These are phyloP conservation scores for Piezodorus guildinii DNA, from an alignment of 1,140 invertebrate species.

Conservation along the genomic window DNA sequence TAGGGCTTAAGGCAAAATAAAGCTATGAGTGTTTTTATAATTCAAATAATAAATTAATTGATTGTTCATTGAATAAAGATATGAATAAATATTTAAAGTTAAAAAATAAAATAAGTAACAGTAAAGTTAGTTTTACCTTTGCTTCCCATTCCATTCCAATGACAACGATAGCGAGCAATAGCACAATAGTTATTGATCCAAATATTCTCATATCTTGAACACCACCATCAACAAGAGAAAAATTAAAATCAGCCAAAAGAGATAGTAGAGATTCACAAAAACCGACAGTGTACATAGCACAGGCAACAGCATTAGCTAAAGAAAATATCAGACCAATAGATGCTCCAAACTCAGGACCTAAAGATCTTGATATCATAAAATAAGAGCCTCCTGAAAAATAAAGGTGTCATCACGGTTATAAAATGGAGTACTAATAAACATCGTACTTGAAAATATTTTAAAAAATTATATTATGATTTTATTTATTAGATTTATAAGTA, in stretches of 20 bases:
- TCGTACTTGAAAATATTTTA: too few species aligned
- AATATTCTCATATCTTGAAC: constrained; percentile 46
- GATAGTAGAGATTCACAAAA: constrained; percentile 85
- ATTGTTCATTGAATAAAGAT: too few species aligned
- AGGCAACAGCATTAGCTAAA: constrained; percentile 90
- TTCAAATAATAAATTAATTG: not conserved
- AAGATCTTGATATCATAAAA: constrained; percentile 91
- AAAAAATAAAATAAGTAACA: not conserved
- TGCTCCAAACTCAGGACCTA: constrained; percentile 94
- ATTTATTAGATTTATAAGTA: too few species aligned
- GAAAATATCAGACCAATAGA: constrained; percentile 77
- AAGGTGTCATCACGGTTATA: too few species aligned
- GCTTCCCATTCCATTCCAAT: constrained; percentile 87
- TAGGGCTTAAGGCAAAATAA: not conserved
- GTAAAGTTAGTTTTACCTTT: constrained; percentile 54
- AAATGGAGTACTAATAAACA: too few species aligned
- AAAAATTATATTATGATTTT: too few species aligned
- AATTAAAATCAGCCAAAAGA: constrained; percentile 41
- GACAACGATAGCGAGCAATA: constrained; percentile 67
- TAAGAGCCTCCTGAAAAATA: constrained; percentile 74
- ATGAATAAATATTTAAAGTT: too few species aligned
- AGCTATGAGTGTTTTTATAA: not conserved
- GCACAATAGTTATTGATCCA: constrained; percentile 62
- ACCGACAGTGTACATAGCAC: constrained; percentile 95
- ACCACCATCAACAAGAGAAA: constrained; percentile 48